Evolutionary conservation across 2,888 invertebrate species (phyloP), one percentile per base, ranked within the genome.

Genomic region (Anthophora plumipes): DNA sequence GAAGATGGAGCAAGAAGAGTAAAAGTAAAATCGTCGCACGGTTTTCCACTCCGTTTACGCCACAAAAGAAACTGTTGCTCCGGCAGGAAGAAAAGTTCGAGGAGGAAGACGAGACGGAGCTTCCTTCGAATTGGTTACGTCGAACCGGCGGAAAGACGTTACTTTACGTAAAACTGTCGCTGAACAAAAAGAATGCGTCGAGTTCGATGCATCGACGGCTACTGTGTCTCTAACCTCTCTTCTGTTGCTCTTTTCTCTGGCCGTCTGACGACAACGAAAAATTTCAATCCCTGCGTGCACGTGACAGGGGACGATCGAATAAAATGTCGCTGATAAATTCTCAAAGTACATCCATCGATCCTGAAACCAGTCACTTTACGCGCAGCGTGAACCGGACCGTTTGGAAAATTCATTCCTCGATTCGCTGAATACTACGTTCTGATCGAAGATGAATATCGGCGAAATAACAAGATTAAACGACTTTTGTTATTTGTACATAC

Each of bases 31-130:
- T 83, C 83, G 79, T 71, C 60, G 71, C 61, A 74, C 50, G 77
- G 75, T 86, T 86, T 86, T 86, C 80, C 86, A 61, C 70, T 81
- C 77, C 78, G 86, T 86, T 86, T 86, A 55, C 77, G 75, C 76
- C 72, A 72, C 77, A 81, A 85, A 86, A 85, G 85, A 73, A 85
- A 78, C 83, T 80, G 76, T 68, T 68, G 83, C 77, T 74, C 61
- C 61, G 9, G 54, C 68, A 39, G 67, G 59, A 52, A 59, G 64
- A 60, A 37, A 64, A 70, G 50, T 25, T 72, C 66, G 76, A 67
- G n/a, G n/a, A 72, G 70, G 61, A 77, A 76, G 78, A 75, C 52
- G 73, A 64, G 77, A 79, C 46, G 68, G 55, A 68, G 69, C 71
- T 78, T 70, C 77, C 67, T n/a, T 69, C 48, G 79, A 79, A 71